Base-by-base conservation (phyloP, 2,113 vertebrate species). In the Zeus faber region DNA sequence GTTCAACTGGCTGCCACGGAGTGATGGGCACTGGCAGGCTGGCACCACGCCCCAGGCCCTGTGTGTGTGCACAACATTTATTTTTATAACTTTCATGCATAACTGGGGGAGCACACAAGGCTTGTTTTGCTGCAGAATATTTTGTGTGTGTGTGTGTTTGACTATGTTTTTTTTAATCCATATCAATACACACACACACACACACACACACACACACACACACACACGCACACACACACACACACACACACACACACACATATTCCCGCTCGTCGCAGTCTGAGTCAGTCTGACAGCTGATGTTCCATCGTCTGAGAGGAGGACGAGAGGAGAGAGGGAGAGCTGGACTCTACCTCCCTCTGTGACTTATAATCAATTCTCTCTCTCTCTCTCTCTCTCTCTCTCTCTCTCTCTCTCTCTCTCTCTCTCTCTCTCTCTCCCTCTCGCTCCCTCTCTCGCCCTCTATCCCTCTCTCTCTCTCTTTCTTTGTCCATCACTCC, bases 21-120 rank as follows among this genome's bases (percentile, higher is more conserved):
- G 57, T 81, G 78, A 85, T 83, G 71, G 50, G 74, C 79, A 76
- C 77, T 83, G 80, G 78, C 80, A 81, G 76, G 63, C 37, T 35
- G 66, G 64, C 75, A 74, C 55, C 52, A 37, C 17, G 74, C 83
- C 76, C 69, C 58, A 45, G 83, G 80, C 78, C 11, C 17, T 56
- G 45, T 13, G 9, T 22, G 44, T 23, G 20, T 47, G 44, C 6
- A 8, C 29, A 10, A 10, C 11, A 10, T 31, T 31, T 31, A 31
- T 31, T 31, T 31, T 6, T 31, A 10, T 10, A 10, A 8, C 29
- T 31, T 10, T 31, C 11, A n/a, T 33, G 31, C 13, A 33, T 10
- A 33, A 33, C 8, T 33, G 31, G 9, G 31, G 9, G 9, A 31
- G 29, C 6, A 1, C 6, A 31, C 6, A 31, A 2, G 29, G 29